Evolutionary conservation across 2,113 vertebrate species (phyloP).

Genomic region (Cololabis saira): DNA sequence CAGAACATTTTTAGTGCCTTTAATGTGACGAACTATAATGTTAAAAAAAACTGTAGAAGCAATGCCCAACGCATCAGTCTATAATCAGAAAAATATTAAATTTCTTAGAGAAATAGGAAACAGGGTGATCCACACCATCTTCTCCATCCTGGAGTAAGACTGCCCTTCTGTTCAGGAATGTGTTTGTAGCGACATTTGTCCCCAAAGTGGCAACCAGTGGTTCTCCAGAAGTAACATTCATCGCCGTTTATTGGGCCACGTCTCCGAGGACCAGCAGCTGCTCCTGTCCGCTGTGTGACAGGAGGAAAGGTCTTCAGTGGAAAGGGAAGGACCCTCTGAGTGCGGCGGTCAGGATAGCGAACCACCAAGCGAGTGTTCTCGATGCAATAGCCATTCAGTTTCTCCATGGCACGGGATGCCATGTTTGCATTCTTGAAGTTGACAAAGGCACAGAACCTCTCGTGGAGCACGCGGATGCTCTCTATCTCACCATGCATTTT

Average conservation of each 20-base stretch:
- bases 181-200: slow-evolving; percentile 87
- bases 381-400: slow-evolving; percentile 79
- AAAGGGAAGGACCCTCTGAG: slow-evolving; percentile 69
- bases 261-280: slow-evolving; percentile 72
- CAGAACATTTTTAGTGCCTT: no score
- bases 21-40: no score
- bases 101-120: no score
- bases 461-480: slow-evolving; percentile 74
- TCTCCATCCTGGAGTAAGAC: no score
- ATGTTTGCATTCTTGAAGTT: slow-evolving; percentile 82
- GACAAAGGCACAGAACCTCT: slow-evolving; percentile 81
- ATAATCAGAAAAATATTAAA: no score
- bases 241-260: slow-evolving; percentile 81
- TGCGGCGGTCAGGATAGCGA: slow-evolving; percentile 84
- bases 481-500: slow-evolving; percentile 82
- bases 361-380: slow-evolving; percentile 85
- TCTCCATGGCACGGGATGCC: slow-evolving; percentile 77
- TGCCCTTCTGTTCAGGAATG: slow-evolving; percentile 83
- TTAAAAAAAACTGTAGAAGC: no score
- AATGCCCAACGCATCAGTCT: no score
- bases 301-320: slow-evolving; percentile 63
- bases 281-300: slow-evolving; percentile 63
- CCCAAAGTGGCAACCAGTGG: slow-evolving; percentile 84
- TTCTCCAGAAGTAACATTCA: slow-evolving; percentile 88
- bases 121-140: no score